Evolutionary conservation across 2,888 invertebrate genomes (phyloP).

Genomic region (Malachius bipustulatus): DNA sequence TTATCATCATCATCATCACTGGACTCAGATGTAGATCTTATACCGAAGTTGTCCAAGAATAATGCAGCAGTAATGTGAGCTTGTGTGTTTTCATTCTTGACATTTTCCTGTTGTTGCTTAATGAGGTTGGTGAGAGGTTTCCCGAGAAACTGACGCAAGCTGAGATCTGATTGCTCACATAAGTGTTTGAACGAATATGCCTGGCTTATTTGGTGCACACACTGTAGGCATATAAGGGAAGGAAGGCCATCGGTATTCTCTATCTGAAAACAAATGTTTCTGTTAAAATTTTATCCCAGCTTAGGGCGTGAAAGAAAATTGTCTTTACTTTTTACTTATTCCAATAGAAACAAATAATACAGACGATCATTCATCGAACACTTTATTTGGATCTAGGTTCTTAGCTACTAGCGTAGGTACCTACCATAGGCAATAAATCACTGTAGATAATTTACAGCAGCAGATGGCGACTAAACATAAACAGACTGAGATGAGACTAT

Average conservation of each 20-base stretch:
- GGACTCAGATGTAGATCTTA: conserved; percentile 32
- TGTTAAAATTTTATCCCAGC: not conserved
- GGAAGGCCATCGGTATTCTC: conserved; percentile 39
- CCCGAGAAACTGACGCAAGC: conserved; percentile 35
- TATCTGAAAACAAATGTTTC: conserved; percentile 29
- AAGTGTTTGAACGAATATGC: conserved; percentile 39
- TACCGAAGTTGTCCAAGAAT: conserved; percentile 30
- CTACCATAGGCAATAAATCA: too few species aligned
- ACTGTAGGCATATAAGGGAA: conserved; percentile 37
- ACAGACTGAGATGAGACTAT: too few species aligned
- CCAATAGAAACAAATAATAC: conserved; percentile 1
- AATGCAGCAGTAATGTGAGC: conserved; percentile 23
- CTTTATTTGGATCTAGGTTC: too few species aligned
- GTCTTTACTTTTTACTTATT: conserved; percentile 1
- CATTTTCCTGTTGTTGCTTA: conserved; percentile 25
- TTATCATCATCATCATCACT: conserved; percentile 32
- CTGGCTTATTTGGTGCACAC: conserved; percentile 37
- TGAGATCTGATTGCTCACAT: conserved; percentile 38
- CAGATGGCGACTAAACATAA: too few species aligned
- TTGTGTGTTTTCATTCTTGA: conserved; percentile 15
- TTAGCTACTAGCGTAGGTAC: too few species aligned
- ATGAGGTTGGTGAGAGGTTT: conserved; percentile 28
- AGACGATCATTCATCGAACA: too few species aligned
- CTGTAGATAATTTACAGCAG: too few species aligned
- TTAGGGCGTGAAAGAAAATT: not conserved